Base-by-base conservation (phyloP, 1,140 invertebrate species). In the Cotesia glomerata region DNA sequence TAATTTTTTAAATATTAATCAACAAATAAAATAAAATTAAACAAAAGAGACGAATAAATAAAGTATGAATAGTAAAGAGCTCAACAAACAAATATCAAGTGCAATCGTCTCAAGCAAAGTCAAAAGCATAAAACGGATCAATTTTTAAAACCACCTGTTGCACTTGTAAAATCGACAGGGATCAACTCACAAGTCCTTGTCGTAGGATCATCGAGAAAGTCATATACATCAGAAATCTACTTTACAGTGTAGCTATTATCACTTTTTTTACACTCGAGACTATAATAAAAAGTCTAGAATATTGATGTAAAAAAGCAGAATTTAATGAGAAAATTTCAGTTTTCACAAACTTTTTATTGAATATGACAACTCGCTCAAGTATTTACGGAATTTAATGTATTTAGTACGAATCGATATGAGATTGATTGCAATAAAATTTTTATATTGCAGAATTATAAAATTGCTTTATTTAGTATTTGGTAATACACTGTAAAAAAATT, bases 101-200 rank as follows among this genome's bases (percentile, higher is more conserved):
- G 74, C 70, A 69, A 73, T 71, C 76, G 76, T 63, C 14, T 56
- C 8, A 35, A 18, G 51, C 45, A 35, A 64, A 45, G 58, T 32
- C 62, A n/a, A 36, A 45, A 35, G 7, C 71, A 62, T 72, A 74
- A 45, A 74, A 45, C 74, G 75, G 79, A 80, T 81, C 69, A 82
- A 82, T 81, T 81, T 82, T 82, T 81, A 75, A 79, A 77, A 71
- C 81, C 76, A 82, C 78, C 79, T 81, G 80, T 81, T 81, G 78
- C 79, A 74, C 61, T 13, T 58, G 58, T 26, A 67, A 62, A 71
- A 71, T 63, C 66, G 66, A 65, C 49, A 70, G 70, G 62, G 66
- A 72, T 71, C 71, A 72, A 65, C 64, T 59, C 14, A 14, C 11
- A 72, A 67, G 64, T 66, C 62, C 70, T 45, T 72, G 39, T 52